phyloP scores from a whole-genome alignment of 2,797 vertebrate genomes.

The Rousettus madagascariensis region DNA sequence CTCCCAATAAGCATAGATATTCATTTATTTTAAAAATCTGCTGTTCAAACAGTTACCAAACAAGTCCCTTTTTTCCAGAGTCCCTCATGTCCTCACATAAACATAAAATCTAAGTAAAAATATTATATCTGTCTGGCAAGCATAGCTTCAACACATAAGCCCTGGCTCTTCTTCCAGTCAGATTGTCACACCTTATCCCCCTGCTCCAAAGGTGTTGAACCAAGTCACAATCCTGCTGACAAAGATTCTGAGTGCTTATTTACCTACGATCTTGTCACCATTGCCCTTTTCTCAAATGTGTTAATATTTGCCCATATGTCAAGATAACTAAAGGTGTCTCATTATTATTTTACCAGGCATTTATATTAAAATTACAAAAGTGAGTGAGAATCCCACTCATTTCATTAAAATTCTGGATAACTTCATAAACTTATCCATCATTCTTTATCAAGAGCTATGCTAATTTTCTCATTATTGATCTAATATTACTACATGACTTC shows the following conservation, averaged over 20 bases:
- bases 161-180: neutral
- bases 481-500: neutral
- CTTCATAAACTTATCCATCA: neutral
- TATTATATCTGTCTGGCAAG: neutral
- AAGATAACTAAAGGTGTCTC: neutral
- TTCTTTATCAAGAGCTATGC: neutral
- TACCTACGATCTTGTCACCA: neutral
- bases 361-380: conserved; percentile 6
- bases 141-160: neutral
- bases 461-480: neutral
- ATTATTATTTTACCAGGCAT: neutral
- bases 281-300: neutral
- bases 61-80: neutral
- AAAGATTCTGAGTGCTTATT: neutral
- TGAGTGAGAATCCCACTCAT: neutral
- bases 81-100: neutral
- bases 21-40: neutral
- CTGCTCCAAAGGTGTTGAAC: neutral
- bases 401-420: neutral
- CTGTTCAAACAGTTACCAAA: neutral
- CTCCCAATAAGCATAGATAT: neutral
- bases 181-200: neutral
- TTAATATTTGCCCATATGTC: neutral
- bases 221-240: neutral
- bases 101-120: neutral